Percentiles rank a stretch among this genome's conserved stretches.
Conservation (phyloP, 2,888 invertebrate genomes). For the Arge pagana region DNA sequence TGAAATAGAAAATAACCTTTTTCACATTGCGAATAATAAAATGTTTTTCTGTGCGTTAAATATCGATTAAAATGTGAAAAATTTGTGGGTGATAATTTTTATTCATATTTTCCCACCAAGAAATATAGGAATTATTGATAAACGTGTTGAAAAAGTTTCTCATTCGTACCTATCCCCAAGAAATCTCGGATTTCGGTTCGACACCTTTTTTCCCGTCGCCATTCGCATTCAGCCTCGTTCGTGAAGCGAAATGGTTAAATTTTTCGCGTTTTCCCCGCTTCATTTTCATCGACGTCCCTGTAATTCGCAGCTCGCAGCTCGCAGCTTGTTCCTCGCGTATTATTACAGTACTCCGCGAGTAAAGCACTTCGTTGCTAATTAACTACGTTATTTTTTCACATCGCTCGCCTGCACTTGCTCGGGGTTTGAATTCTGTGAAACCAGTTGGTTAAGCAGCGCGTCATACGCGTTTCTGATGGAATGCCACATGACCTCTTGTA, state of each 20-base stretch:
- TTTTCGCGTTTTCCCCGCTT: constrained; percentile 8
- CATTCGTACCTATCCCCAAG: too few relatives aligned
- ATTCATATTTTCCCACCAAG: too few relatives aligned
- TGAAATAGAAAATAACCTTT: too few relatives aligned
- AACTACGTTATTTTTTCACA: constrained; percentile 52
- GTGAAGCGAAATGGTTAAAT: constrained; percentile 21
- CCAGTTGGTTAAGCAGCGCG: background rate
- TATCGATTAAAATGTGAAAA: too few relatives aligned
- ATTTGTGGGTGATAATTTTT: too few relatives aligned
- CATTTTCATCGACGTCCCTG: constrained; percentile 1
- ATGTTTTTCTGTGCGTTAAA: too few relatives aligned
- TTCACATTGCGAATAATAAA: too few relatives aligned
- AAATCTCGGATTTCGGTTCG: too few relatives aligned
- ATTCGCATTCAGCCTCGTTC: constrained; percentile 7
- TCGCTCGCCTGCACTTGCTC: constrained; percentile 29
- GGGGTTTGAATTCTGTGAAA: background rate
- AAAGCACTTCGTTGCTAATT: constrained; percentile 53
- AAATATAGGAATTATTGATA: too few relatives aligned
- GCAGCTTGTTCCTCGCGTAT: constrained; percentile 51
- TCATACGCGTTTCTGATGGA: background rate
- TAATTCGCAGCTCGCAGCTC: constrained; percentile 23
- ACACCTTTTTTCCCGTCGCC: too few relatives aligned
- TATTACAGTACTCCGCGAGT: constrained; percentile 34
- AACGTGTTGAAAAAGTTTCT: too few relatives aligned
- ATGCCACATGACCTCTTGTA: background rate